Evolutionary conservation across 2,113 vertebrate genomes (phyloP), one percentile per base, ranked within the genome.

Genomic region (Saccopteryx leptura): DNA sequence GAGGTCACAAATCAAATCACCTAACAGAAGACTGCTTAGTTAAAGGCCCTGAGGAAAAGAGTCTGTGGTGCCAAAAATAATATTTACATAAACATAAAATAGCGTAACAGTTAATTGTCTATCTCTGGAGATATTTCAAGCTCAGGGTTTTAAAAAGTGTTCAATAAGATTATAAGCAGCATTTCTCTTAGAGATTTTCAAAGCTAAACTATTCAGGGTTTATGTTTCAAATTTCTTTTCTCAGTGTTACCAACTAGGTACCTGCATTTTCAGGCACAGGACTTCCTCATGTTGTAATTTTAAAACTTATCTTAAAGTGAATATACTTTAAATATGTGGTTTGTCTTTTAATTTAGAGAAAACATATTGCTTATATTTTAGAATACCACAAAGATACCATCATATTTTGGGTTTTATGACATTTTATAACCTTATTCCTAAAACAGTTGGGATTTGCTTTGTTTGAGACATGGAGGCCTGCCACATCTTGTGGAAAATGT

Each of bases 161-260:
- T 61, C n/a, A 52, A 81, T 66, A 93, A 88, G 52, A 85, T 60
- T 66, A 76, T 33, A 91, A 91, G 14, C 26, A 71, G 52, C 9
- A 7, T 1, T 5, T 86, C 28, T 82, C 23, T 75, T 63, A 76
- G 28, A 46, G 12, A 66, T 72, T 74, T 91, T 79, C 83, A 7
- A 96, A 90, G n/a, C 11, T 48, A 48, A 52, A 46, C 19, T 7
- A 39, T 33, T 48, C 66, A 82, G 39, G 8, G 83, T 84, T 80
- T 63, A 83, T 81, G 83, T 93, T 82, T 82, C 50, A 96, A 39
- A 61, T 74, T 72, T 39, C 1, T 79, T 86, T 80, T 71, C 63
- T 91, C 56, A 33, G 0, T 48, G 13, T 80, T 78, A 48, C 18
- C 39, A 21, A 89, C 24, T 54, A 91, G 26, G 33, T 61, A 85